Percentiles rank a stretch among this genome's conserved stretches.
These are phyloP conservation scores for Aurelia coerulea DNA, from an alignment of 30 jellyfish, hydroid and myxozoan genomes.

Conservation along the genomic window DNA sequence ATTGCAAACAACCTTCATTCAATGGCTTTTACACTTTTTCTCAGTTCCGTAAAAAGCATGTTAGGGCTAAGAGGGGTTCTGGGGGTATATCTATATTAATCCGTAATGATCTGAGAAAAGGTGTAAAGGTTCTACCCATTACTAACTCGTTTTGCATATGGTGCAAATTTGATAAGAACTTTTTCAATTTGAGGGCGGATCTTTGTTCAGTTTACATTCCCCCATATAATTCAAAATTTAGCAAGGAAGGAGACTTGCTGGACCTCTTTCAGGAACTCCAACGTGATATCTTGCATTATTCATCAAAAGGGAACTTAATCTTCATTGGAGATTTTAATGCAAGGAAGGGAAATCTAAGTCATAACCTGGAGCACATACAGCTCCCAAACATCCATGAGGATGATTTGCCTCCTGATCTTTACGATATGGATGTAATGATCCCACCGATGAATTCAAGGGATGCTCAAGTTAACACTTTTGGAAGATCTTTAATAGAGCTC, in stretches of 20 bases:
- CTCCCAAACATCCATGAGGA: too few species aligned
- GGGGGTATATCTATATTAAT: conserved; percentile 5
- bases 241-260: not conserved
- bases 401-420: not conserved
- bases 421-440: not conserved
- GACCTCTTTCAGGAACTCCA: not conserved
- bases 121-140: not conserved
- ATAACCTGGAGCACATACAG: not conserved
- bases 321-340: conserved; percentile 12
- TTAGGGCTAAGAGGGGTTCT: not conserved
- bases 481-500: not conserved
- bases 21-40: not conserved
- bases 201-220: conserved; percentile 10
- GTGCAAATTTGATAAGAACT: too few species aligned
- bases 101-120: conserved; percentile 1
- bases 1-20: too few species aligned
- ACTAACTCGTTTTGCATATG: too few species aligned
- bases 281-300: not conserved
- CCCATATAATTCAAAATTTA: conserved; percentile 2
- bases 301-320: not conserved
- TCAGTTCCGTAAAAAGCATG: not conserved
- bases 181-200: too few species aligned
- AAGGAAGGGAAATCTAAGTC: not conserved
- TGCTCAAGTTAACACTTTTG: not conserved
- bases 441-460: conserved; percentile 13